Percentiles rank a stretch among this genome's conserved stretches.
Evolutionary conservation across 2,888 invertebrate genomes (phyloP).

Genomic region (Liodrosophila aerea): DNA sequence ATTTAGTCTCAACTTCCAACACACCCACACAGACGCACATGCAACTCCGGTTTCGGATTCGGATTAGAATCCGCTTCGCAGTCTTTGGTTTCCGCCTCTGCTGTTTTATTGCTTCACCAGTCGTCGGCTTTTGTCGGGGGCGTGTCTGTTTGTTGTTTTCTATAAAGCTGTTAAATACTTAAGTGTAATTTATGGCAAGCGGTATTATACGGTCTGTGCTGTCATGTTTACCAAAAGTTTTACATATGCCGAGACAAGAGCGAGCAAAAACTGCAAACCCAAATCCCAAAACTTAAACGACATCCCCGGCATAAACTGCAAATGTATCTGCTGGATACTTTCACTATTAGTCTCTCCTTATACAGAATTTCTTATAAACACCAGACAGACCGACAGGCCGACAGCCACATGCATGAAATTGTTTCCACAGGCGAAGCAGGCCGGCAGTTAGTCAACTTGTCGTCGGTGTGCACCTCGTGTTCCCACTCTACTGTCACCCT

Average conservation of each 20-base stretch:
- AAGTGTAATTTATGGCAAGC: conserved; percentile 77
- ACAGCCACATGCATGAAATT: conserved; percentile 35
- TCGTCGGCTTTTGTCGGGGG: conserved; percentile 33
- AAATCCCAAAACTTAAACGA: conserved; percentile 45
- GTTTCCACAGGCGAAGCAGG: conserved; percentile 16
- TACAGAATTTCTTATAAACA: conserved; percentile 51
- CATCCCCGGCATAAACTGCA: conserved; percentile 27
- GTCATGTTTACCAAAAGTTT: conserved; percentile 73
- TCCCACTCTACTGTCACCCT: conserved; percentile 4
- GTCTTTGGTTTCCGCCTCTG: conserved; percentile 23
- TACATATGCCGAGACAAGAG: conserved; percentile 56
- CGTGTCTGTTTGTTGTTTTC: conserved; percentile 51
- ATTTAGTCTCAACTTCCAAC: conserved; percentile 26
- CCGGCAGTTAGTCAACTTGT: conserved; percentile 57
- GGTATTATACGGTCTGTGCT: conserved; percentile 69
- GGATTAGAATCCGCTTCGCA: conserved; percentile 11
- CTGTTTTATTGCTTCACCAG: conserved; percentile 49
- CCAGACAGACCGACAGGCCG: conserved; percentile 14
- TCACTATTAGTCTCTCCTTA: conserved; percentile 20
- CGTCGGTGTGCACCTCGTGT: conserved; percentile 16
- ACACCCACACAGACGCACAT: conserved; percentile 7
- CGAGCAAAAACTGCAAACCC: conserved; percentile 22
- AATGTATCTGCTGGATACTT: conserved; percentile 39
- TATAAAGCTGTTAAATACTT: conserved; percentile 76
- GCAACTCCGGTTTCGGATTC: background rate